These are phyloP conservation scores for Eustalomyia histrio DNA, from an alignment of 2,888 invertebrate species.

Conservation along the genomic window DNA sequence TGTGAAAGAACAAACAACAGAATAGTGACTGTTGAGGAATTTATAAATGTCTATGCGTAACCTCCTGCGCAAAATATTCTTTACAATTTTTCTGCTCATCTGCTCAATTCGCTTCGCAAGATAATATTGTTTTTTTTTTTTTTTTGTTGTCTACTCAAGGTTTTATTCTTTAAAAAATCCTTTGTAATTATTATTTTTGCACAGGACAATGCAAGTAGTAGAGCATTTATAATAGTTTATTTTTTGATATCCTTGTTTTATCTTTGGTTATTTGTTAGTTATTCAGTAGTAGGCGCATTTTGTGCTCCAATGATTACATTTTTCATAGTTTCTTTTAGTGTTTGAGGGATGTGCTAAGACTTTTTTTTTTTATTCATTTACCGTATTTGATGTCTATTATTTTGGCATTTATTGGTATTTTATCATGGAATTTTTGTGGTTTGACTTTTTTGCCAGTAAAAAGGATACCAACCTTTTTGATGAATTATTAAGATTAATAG, in stretches of 20 bases:
- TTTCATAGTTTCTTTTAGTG: slow-evolving; percentile 8
- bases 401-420: slow-evolving; percentile 59
- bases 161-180: slow-evolving; percentile 11
- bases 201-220: not conserved
- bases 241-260: slow-evolving; percentile 13
- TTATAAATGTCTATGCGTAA: slow-evolving; percentile 52
- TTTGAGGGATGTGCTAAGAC: not conserved
- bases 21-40: slow-evolving; percentile 32
- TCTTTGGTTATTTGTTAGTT: slow-evolving; percentile 20
- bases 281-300: slow-evolving; percentile 34
- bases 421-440: slow-evolving; percentile 55
- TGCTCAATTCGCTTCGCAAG: slow-evolving; percentile 51
- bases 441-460: slow-evolving; percentile 49
- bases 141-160: no score
- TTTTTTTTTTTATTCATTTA: slow-evolving; percentile 16
- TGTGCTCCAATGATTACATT: slow-evolving; percentile 41
- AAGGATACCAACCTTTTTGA: not conserved
- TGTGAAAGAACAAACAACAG: slow-evolving; percentile 11
- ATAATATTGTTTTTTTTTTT: slow-evolving; percentile 25
- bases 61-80: slow-evolving; percentile 59
- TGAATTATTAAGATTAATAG: not conserved
- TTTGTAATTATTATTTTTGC: slow-evolving; percentile 2
- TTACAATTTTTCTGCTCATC: slow-evolving; percentile 40
- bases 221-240: slow-evolving; percentile 28
- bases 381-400: slow-evolving; percentile 53